Evolutionary conservation across 2,113 vertebrate genomes (phyloP).

Genomic region (Sander lucioperca): DNA sequence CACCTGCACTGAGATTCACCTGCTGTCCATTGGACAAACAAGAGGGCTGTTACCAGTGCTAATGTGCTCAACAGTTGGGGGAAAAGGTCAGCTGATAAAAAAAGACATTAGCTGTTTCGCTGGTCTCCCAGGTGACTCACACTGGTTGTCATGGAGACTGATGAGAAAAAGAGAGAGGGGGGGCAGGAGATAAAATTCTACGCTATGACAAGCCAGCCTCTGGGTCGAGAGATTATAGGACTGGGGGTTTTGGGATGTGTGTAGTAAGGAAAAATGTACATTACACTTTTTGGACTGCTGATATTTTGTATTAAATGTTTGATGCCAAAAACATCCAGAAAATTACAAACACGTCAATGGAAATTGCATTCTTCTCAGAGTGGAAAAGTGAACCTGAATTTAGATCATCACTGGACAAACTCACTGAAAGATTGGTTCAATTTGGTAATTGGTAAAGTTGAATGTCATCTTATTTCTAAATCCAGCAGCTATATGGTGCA

Average conservation of each 20-base stretch:
- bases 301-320: background rate
- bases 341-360: background rate
- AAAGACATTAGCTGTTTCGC: conserved; percentile 29
- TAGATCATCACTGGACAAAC: no score
- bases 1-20: conserved; percentile 13
- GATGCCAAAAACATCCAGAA: background rate
- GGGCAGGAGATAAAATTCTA: conserved; percentile 27
- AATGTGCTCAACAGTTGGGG: conserved; percentile 34
- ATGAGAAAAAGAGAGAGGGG: conserved; percentile 30
- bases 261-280: background rate
- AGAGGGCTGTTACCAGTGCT: background rate
- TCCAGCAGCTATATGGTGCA: no score
- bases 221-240: conserved; percentile 3
- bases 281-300: background rate
- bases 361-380: no score
- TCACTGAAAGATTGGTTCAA: no score
- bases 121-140: conserved; percentile 63
- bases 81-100: conserved; percentile 57
- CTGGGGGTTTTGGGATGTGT: conserved; percentile 21
- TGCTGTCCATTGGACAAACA: conserved; percentile 21
- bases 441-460: no score
- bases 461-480: no score
- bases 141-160: conserved; percentile 71
- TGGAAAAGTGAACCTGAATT: no score
- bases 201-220: conserved; percentile 15